Base-by-base conservation (phyloP, 2,888 invertebrate species). In the Carcina quercana region DNA sequence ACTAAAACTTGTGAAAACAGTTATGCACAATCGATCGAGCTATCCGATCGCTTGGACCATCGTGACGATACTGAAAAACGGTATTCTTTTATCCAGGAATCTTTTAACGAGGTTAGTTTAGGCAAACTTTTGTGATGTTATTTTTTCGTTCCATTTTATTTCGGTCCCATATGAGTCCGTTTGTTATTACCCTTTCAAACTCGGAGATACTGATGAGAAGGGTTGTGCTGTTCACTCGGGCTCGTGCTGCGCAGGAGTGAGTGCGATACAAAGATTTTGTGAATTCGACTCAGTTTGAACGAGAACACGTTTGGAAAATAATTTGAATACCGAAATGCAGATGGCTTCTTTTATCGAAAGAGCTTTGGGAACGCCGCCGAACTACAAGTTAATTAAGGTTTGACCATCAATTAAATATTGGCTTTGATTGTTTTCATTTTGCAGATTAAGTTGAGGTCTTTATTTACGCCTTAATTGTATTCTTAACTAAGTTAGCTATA, bases 311-410 rank as follows among this genome's bases (percentile, higher is more conserved):
- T 83, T 78, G 68, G 65, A 70, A 71, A 80, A 82, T 78, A 78
- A 83, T 83, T 83, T 83, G 80, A 82, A 83, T 83, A 79, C 80
- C 79, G 45, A 80, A 79, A 80, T 76, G 74, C 75, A 80, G 82
- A 82, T 82, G 80, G 79, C 76, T 82, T 76, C 75, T 82, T 82
- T 79, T 76, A 76, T 70, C 65, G 58, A 56, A 64, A 64, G 60
- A 61, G 63, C 64, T 71, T 59, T 59, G 62, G 63, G 53, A 28
- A 54, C 58, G 62, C 66, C 70, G 67, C 64, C 69, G 62, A 69
- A 69, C 74, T 74, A 83, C 83, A 82, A 75, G 83, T 82, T 80
- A 83, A 83, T 83, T 82, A 82, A 83, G 80, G 78, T 78, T 66
- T 69, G 75, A 58, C 71, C 79, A 82, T 83, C 73, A 79, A 82